These are phyloP conservation scores for Scomber colias DNA, from an alignment of 2,113 vertebrate genomes.

Conservation along the genomic window DNA sequence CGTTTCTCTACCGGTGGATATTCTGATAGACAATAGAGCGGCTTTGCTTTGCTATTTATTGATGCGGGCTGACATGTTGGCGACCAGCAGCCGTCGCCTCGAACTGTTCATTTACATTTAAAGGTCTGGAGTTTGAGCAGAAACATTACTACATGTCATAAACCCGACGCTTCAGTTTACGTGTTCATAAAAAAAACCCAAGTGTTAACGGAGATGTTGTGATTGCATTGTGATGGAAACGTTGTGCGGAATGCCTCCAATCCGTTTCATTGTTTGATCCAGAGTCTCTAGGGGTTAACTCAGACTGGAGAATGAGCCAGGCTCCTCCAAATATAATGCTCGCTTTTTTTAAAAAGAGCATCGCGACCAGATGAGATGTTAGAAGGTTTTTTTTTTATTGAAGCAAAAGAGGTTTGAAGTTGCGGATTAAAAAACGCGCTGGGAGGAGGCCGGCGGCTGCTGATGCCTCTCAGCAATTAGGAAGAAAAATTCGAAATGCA, in stretches of 20 bases:
- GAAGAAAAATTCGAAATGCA: constrained; percentile 84
- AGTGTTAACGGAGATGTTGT: constrained; percentile 33
- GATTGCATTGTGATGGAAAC: constrained; percentile 52
- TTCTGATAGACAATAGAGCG: constrained; percentile 82
- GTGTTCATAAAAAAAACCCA: constrained; percentile 1
- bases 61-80: constrained; percentile 78
- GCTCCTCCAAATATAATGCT: constrained; percentile 38
- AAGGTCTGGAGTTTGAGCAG: constrained; percentile 38
- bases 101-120: constrained; percentile 58
- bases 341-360: constrained; percentile 22
- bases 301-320: constrained; percentile 67
- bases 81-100: constrained; percentile 73
- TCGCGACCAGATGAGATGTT: constrained; percentile 9
- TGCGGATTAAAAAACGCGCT: constrained; percentile 46
- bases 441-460: constrained; percentile 67
- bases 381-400: constrained; percentile 25
- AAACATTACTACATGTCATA: background rate
- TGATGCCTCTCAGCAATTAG: constrained; percentile 84
- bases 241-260: constrained; percentile 69
- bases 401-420: constrained; percentile 30
- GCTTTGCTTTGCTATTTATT: constrained; percentile 70
- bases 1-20: constrained; percentile 40
- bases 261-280: constrained; percentile 87
- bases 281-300: constrained; percentile 85
- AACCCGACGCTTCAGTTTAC: background rate